phyloP scores from a whole-genome alignment of 2,888 invertebrate genomes.

The Dynastes tityus region DNA sequence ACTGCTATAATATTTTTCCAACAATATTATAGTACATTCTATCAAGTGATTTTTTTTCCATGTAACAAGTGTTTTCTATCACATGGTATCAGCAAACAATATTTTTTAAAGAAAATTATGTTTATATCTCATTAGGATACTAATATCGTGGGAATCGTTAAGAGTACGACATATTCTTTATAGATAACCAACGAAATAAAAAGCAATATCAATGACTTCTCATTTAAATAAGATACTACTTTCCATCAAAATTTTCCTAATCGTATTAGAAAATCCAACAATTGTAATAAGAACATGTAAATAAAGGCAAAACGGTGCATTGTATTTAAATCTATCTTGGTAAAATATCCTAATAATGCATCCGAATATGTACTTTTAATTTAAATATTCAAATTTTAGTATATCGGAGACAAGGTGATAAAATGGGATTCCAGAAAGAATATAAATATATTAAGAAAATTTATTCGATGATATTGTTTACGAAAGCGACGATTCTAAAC shows the following conservation, averaged over 20 bases:
- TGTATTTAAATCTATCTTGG: slow-evolving; percentile 37
- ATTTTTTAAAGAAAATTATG: no score
- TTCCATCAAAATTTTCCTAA: slow-evolving; percentile 5
- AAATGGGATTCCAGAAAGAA: slow-evolving; percentile 35
- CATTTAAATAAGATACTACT: background rate
- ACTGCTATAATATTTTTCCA: no score
- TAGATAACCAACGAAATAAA: background rate
- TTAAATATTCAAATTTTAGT: slow-evolving; percentile 37
- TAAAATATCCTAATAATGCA: background rate
- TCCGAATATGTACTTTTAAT: slow-evolving; percentile 14
- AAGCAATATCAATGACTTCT: background rate
- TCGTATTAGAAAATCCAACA: slow-evolving; percentile 2
- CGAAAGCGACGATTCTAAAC: slow-evolving; percentile 30
- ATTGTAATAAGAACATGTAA: slow-evolving; percentile 18
- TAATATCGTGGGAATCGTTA: no score
- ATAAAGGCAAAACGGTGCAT: slow-evolving; percentile 12
- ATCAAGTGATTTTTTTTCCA: no score
- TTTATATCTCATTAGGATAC: no score
- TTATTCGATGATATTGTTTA: slow-evolving; percentile 44
- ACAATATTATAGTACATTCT: no score
- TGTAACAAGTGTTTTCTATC: no score
- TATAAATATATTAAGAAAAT: slow-evolving; percentile 42
- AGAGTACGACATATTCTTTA: no score
- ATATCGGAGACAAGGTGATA: slow-evolving; percentile 30
- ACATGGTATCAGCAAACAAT: no score